phyloP scores from a whole-genome alignment of 2,797 vertebrate species.

The Echeneis naucrates region DNA sequence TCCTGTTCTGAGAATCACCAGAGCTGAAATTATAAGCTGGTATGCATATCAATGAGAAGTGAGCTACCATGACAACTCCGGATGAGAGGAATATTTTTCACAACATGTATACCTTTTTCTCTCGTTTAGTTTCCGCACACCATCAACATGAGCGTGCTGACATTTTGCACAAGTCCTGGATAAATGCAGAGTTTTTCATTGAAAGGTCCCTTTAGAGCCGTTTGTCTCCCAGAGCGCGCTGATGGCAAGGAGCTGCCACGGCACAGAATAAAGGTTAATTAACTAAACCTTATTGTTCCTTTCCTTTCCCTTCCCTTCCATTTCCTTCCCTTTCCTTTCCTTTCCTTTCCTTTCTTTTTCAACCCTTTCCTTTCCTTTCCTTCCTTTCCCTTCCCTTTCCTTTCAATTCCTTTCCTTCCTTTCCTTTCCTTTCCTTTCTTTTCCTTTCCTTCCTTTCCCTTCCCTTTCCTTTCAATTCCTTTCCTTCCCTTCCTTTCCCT shows the following conservation, averaged over 20 bases:
- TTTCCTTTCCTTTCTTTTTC: constrained; percentile 9
- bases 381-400: constrained; percentile 27
- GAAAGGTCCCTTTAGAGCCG: constrained; percentile 48
- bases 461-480: no score
- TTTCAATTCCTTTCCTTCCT: no score
- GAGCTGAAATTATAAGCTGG: constrained; percentile 68
- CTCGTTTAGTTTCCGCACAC: constrained; percentile 39
- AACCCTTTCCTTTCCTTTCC: constrained; percentile 21
- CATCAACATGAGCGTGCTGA: constrained; percentile 8
- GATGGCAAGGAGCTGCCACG: constrained; percentile 40
- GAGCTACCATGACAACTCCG: constrained; percentile 72
- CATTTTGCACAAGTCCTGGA: constrained; percentile 18
- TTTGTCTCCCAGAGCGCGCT: constrained; percentile 44
- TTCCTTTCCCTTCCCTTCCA: constrained; percentile 13
- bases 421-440: no score
- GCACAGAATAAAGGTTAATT: constrained; percentile 58
- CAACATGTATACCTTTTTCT: constrained; percentile 46
- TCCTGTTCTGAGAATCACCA: constrained; percentile 68
- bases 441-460: no score
- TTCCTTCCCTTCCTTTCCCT: no score
- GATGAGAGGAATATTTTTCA: constrained; percentile 57
- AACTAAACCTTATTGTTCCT: constrained; percentile 53
- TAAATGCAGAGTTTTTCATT: constrained; percentile 39
- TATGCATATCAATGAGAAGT: constrained; percentile 74
- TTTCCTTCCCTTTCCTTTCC: constrained; percentile 29